Conservation (phyloP, 1,140 invertebrate species). For the Drosophila littoralis region DNA sequence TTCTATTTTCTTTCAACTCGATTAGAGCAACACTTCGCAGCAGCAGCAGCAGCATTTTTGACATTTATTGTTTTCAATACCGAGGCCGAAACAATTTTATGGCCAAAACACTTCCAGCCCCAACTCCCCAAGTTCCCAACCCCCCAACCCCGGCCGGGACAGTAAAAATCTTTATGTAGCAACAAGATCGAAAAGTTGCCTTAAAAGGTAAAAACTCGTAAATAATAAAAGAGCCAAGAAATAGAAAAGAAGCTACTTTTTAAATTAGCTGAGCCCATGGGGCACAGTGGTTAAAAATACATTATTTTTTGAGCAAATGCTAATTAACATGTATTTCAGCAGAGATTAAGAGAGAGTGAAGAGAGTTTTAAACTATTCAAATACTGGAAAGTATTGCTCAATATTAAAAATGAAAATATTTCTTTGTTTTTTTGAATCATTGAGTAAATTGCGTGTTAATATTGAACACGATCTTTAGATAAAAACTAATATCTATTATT, state of each 20-base stretch:
- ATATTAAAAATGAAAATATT: too few species aligned
- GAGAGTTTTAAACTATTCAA: too few species aligned
- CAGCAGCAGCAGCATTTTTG: conserved; percentile 50
- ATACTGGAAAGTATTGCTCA: too few species aligned
- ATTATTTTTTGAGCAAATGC: too few species aligned
- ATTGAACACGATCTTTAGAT: too few species aligned
- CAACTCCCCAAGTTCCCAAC: too few species aligned
- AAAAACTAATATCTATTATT: too few species aligned
- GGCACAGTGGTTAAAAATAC: neutral
- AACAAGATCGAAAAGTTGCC: conserved; percentile 30
- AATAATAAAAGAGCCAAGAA: conserved; percentile 35
- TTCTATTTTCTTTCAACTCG: conserved; percentile 31
- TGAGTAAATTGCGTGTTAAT: too few species aligned
- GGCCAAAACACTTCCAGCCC: conserved; percentile 40
- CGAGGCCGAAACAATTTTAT: conserved; percentile 60
- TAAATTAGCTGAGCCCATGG: conserved; percentile 51
- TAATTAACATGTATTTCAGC: too few species aligned
- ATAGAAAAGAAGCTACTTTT: conserved; percentile 39
- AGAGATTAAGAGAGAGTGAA: too few species aligned
- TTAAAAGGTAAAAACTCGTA: conserved; percentile 34
- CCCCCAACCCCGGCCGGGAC: conserved; percentile 2
- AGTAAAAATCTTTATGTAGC: conserved; percentile 72
- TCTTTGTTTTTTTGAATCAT: too few species aligned
- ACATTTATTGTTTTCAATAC: conserved; percentile 83
- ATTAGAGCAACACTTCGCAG: conserved; percentile 21